These are phyloP conservation scores for Phylloscopus trochilus DNA, from an alignment of 2,113 vertebrate species.

Conservation along the genomic window DNA sequence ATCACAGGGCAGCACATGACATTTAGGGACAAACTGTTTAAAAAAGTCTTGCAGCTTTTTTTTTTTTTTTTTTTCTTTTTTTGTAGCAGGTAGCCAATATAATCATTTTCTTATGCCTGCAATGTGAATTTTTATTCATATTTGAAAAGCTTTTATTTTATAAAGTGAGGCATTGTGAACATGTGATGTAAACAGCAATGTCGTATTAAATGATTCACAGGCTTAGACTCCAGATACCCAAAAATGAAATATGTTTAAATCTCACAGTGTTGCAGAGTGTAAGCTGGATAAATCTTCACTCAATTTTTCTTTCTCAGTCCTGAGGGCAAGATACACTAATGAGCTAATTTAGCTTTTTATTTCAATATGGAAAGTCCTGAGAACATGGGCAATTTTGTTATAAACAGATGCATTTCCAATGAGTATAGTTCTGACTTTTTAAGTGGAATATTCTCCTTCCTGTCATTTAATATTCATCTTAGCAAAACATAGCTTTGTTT, in stretches of 20 bases:
- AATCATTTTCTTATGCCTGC: not conserved
- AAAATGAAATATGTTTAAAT: conserved; percentile 20
- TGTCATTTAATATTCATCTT: not conserved
- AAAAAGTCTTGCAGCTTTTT: not conserved
- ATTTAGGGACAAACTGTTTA: not conserved
- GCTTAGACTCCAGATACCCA: not conserved
- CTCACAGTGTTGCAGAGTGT: not conserved
- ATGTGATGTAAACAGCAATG: not conserved
- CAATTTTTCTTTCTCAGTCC: not conserved
- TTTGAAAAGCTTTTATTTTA: not conserved
- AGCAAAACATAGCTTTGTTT: not conserved
- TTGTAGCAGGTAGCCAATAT: not conserved
- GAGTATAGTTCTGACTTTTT: conserved; percentile 17
- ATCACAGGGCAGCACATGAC: not conserved
- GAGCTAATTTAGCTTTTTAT: conserved; percentile 17
- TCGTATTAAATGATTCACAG: not conserved
- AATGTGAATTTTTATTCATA: not conserved
- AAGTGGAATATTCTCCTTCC: conserved; percentile 23
- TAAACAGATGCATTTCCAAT: not conserved
- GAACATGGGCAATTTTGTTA: not conserved
- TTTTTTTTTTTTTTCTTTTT: not conserved
- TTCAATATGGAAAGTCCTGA: not conserved
- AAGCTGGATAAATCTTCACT: not conserved
- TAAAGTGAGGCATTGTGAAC: not conserved
- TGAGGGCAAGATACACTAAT: not conserved